Conservation (phyloP, 2,888 invertebrate genomes). For the Caradrina kadenii region DNA sequence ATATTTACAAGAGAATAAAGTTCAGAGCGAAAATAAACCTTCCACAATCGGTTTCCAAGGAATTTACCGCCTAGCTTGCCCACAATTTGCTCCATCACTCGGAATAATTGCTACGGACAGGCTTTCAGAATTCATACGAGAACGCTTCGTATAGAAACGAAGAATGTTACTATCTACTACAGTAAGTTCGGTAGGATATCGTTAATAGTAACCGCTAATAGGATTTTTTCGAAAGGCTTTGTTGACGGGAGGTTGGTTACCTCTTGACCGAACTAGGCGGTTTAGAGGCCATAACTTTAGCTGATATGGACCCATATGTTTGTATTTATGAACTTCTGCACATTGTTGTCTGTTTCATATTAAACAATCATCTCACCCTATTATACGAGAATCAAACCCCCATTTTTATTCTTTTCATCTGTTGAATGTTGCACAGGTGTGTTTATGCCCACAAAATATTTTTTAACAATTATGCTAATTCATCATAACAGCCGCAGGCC, state of each 20-base stretch:
- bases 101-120: constrained; percentile 75
- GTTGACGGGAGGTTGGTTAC: neutral
- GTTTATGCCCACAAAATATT: too few species aligned
- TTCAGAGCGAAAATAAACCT: constrained; percentile 12
- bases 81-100: constrained; percentile 78
- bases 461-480: too few species aligned
- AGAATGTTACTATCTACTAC: constrained; percentile 48
- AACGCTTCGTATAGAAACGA: constrained; percentile 22
- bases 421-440: too few species aligned
- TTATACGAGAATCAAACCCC: too few species aligned
- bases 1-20: constrained; percentile 2
- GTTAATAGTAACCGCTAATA: constrained; percentile 8
- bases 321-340: neutral
- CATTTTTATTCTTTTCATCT: too few species aligned
- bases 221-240: constrained; percentile 11
- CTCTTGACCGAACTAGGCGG: neutral
- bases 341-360: neutral
- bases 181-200: neutral
- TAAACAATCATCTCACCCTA: too few species aligned
- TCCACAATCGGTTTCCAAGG: constrained; percentile 45
- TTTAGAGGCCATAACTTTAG: neutral
- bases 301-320: too few species aligned
- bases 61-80: constrained; percentile 56
- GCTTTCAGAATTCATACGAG: constrained; percentile 67
- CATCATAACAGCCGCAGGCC: too few species aligned